These are phyloP conservation scores for Stenolophus ochropezus DNA, from an alignment of 2,888 invertebrate species.

Conservation along the genomic window DNA sequence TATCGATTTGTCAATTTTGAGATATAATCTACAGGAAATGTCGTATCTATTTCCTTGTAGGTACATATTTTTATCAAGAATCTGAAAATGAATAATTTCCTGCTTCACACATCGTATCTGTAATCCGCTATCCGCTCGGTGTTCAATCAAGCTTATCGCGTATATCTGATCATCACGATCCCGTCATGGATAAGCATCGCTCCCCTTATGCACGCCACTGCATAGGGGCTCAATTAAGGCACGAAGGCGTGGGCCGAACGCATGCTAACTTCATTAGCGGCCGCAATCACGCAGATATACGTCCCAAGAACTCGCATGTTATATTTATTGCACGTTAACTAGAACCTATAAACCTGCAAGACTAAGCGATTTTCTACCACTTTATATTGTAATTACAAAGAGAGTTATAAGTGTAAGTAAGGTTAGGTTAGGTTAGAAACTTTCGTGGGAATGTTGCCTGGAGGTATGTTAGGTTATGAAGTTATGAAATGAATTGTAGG, in stretches of 20 bases:
- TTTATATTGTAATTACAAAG: conserved; percentile 17
- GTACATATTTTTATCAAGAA: neutral
- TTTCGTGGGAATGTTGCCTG: conserved; percentile 19
- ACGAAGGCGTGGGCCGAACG: conserved; percentile 13
- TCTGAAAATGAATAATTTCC: neutral
- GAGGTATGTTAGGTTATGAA: conserved; percentile 8
- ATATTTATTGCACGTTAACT: conserved; percentile 37
- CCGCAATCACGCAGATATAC: conserved; percentile 32
- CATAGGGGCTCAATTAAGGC: conserved; percentile 28
- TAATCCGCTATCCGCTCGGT: neutral
- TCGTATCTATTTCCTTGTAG: neutral
- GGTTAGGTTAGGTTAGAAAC: neutral
- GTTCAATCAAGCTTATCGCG: neutral
- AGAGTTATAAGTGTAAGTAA: neutral
- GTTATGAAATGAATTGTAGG: neutral
- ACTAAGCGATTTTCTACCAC: conserved; percentile 13
- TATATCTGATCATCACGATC: neutral
- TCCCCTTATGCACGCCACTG: conserved; percentile 13
- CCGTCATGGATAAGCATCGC: neutral
- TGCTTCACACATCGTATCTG: neutral
- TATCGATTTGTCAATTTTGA: too few species aligned
- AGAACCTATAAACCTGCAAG: conserved; percentile 13
- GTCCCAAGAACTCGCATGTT: neutral
- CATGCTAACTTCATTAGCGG: conserved; percentile 45
- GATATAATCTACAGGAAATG: neutral